phyloP scores from a whole-genome alignment of 2,797 vertebrate species.

The Coregonus suidteri region DNA sequence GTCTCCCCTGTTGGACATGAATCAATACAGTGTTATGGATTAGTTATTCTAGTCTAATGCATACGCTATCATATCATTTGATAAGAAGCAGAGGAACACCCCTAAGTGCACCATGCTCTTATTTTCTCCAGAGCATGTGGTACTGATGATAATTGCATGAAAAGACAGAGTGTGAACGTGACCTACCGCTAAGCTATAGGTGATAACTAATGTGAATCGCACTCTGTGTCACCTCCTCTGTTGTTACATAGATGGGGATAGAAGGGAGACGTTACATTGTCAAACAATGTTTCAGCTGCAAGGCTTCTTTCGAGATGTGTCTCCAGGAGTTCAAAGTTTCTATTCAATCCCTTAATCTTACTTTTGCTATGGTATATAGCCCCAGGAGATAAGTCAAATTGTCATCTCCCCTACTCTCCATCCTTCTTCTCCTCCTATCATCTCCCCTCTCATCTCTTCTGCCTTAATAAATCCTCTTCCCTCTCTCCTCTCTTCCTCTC shows the following conservation, averaged over 20 bases:
- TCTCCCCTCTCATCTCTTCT: slow-evolving; percentile 37
- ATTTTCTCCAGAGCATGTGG: slow-evolving; percentile 12
- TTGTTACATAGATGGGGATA: not conserved
- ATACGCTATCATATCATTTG: slow-evolving; percentile 10
- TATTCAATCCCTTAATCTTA: slow-evolving; percentile 5
- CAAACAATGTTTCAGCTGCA: not conserved
- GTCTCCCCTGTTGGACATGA: slow-evolving; percentile 44
- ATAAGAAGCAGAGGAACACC: no score
- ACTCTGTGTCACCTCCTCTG: not conserved
- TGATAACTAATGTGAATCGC: not conserved
- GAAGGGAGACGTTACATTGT: not conserved
- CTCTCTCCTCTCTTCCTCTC: not conserved
- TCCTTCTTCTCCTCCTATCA: slow-evolving; percentile 22
- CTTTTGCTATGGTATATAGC: slow-evolving; percentile 17
- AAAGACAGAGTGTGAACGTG: no score
- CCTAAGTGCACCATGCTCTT: no score
- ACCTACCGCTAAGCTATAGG: not conserved
- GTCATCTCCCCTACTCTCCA: not conserved
- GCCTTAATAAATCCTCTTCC: slow-evolving; percentile 19
- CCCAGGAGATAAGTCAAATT: not conserved
- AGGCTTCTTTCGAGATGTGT: no score
- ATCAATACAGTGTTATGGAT: slow-evolving; percentile 68
- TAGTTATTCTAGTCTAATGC: slow-evolving; percentile 45
- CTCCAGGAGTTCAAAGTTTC: not conserved
- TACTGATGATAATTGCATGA: slow-evolving; percentile 3